These are phyloP conservation scores for Sebastes aleutianus DNA, from an alignment of 2,797 vertebrate species.

Conservation along the genomic window DNA sequence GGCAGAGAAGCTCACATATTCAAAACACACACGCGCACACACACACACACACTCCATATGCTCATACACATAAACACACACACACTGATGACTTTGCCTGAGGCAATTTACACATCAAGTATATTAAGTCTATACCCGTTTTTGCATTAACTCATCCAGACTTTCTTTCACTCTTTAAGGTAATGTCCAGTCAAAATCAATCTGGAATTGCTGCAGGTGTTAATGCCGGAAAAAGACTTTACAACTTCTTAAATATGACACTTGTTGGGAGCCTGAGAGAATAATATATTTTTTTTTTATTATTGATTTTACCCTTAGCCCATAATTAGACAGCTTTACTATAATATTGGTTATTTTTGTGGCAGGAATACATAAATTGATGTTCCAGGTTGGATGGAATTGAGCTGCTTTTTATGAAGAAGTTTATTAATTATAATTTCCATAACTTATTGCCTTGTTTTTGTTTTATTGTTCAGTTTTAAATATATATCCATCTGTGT, in stretches of 20 bases:
- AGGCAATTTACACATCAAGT: conserved; percentile 33
- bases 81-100: conserved; percentile 52
- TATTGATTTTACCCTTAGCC: neutral
- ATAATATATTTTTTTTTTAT: neutral
- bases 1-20: conserved; percentile 42
- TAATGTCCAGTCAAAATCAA: neutral
- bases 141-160: conserved; percentile 15
- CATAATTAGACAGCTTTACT: neutral
- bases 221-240: neutral
- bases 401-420: neutral
- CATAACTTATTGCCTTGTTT: neutral
- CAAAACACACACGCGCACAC: neutral
- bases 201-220: neutral
- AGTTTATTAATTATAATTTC: neutral
- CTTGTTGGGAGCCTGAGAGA: neutral
- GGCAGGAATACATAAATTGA: neutral
- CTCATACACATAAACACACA: conserved; percentile 25
- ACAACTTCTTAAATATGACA: neutral
- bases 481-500: too few relatives aligned
- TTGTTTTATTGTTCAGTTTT: neutral
- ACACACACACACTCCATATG: neutral
- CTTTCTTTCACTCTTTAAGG: neutral
- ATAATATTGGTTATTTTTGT: neutral
- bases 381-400: neutral
- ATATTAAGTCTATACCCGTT: conserved; percentile 11